Conservation (phyloP, 2,797 vertebrate species). For the Eospalax fontanierii region DNA sequence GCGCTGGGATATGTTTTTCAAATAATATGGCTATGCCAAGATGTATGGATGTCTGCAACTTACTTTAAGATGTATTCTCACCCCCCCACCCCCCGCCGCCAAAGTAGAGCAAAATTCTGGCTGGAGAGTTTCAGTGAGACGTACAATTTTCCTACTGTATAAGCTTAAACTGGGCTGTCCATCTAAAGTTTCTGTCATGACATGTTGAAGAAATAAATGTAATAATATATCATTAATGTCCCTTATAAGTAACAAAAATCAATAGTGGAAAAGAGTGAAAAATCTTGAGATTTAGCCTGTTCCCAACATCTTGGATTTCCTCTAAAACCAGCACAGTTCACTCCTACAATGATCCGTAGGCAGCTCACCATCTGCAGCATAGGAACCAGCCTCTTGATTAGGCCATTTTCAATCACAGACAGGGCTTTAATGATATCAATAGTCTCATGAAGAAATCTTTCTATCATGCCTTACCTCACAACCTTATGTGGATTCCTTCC, state of each 20-base stretch:
- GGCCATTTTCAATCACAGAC: not conserved
- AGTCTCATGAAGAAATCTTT: not conserved
- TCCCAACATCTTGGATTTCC: not conserved
- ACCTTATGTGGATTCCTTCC: not conserved
- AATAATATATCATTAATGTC: not conserved
- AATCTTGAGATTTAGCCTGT: not conserved
- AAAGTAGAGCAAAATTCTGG: not conserved
- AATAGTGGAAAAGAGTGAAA: not conserved
- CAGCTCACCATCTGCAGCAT: not conserved
- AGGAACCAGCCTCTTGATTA: no score
- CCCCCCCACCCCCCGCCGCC: no score
- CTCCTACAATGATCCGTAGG: not conserved
- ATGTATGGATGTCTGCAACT: not conserved
- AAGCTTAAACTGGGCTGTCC: not conserved
- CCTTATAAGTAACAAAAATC: not conserved
- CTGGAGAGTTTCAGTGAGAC: not conserved
- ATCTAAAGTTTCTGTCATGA: not conserved
- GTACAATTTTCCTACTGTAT: not conserved
- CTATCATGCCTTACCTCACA: not conserved
- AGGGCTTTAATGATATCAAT: no score
- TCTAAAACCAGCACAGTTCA: not conserved
- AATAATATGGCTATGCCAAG: not conserved
- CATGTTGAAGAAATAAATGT: not conserved
- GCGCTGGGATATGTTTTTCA: not conserved
- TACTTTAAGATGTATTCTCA: not conserved